These are phyloP conservation scores for Rhinoptilus africanus DNA, from an alignment of 2,113 vertebrate species.

Conservation along the genomic window DNA sequence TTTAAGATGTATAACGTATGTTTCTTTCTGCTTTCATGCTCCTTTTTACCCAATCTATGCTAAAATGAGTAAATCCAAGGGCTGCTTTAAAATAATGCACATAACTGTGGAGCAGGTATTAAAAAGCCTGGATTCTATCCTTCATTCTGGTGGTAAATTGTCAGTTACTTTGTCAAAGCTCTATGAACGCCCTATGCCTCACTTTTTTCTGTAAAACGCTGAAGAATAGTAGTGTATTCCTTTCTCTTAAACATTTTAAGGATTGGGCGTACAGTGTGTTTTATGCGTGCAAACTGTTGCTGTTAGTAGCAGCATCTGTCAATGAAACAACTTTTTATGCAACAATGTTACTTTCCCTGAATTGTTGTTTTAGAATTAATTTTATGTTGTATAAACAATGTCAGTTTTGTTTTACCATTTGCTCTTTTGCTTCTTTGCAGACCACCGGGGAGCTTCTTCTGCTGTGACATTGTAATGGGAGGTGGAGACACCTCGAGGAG, in stretches of 20 bases:
- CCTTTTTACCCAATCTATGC: neutral
- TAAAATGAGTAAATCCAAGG: neutral
- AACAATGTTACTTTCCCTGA: neutral
- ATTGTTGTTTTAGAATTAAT: neutral
- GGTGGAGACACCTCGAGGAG: constrained; percentile 39
- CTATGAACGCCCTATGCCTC: neutral
- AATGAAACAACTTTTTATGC: neutral
- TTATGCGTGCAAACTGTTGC: neutral
- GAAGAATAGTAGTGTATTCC: neutral
- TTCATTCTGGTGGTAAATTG: neutral
- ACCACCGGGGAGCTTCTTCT: neutral
- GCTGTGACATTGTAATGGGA: neutral
- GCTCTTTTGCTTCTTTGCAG: neutral
- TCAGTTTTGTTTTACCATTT: neutral
- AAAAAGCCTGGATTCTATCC: neutral
- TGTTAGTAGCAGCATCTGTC: neutral
- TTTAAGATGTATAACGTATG: neutral
- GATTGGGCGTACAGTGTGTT: neutral
- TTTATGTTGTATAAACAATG: neutral
- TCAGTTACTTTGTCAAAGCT: neutral
- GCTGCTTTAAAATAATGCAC: neutral
- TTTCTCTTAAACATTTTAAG: neutral
- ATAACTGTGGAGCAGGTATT: neutral
- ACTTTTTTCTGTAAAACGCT: neutral
- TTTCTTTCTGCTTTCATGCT: neutral